phyloP scores from a whole-genome alignment of 2,113 vertebrate species.

The Campylomormyrus tamandua region DNA sequence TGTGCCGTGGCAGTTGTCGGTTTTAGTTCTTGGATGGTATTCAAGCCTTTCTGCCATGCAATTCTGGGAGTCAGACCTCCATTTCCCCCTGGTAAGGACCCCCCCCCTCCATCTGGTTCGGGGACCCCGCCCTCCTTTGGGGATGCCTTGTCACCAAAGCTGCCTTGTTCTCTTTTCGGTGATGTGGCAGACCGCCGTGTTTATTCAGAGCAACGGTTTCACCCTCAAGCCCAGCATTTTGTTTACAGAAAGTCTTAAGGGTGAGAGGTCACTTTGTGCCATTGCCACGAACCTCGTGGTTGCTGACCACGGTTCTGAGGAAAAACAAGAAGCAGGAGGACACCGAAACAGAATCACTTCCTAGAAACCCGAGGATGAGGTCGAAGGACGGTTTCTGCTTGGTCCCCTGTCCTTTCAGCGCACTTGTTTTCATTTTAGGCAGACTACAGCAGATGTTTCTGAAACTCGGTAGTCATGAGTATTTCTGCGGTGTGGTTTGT shows the following conservation, averaged over 20 bases:
- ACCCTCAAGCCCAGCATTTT: not conserved
- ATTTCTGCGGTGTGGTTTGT: not conserved
- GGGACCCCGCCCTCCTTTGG: not conserved
- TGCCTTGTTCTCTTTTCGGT: not conserved
- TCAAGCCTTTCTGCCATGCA: not conserved
- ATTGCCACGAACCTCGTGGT: not conserved
- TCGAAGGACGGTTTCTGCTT: not conserved
- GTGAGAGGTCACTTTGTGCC: not conserved
- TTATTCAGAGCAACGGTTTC: not conserved
- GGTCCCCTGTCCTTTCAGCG: not conserved
- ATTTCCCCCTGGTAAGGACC: not conserved
- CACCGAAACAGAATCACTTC: not conserved
- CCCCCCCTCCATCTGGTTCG: no score
- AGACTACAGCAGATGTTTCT: not conserved
- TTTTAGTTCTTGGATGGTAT: not conserved
- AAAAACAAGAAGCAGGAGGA: not conserved
- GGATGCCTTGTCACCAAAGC: not conserved
- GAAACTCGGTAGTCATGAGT: not conserved
- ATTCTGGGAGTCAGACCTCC: not conserved
- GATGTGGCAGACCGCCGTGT: not conserved
- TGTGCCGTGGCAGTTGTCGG: not conserved
- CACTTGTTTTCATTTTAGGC: not conserved
- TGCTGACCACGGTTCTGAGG: not conserved
- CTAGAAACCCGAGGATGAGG: not conserved
- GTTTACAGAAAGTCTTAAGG: constrained; percentile 1